Evolutionary conservation across 2,113 vertebrate genomes (phyloP), one percentile per base, ranked within the genome.

Genomic region (Forbesichthys papilliferus): DNA sequence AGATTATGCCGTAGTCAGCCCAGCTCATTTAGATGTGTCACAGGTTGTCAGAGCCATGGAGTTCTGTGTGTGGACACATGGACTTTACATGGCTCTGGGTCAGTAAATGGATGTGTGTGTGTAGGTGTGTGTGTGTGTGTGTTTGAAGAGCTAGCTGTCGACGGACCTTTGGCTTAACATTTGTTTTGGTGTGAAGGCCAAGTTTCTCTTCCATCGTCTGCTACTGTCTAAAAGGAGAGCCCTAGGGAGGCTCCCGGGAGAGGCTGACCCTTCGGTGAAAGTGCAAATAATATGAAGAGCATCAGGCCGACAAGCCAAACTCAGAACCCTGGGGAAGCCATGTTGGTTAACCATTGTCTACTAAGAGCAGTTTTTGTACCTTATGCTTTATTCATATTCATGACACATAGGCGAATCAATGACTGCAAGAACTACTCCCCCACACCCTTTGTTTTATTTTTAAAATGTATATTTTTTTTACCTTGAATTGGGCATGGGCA

Each of bases 1-100:
- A 85, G 69, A 88, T 85, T 82, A 70, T 85, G 81, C 84, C 87
- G 69, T 51, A 89, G 86, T 89, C 81, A 86, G 84, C 86, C 61
- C 48, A 73, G 76, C 65, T 80, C 80, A 89, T 84, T 82, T 82
- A 68, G 68, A 48, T 0, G 68, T 84, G 83, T 79, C 75, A 80
- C 75, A 42, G 34, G n/a, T 64, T 72, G 68, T 74, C 65, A 62
- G 16, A 56, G 10, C 54, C 11, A n/a, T n/a, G 4, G 12, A n/a
- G 5, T 53, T 14, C 7, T 53, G 4, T 53, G 51, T 11, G 51
- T 53, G 11, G 10, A 14, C n/a, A n/a, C 51, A 53, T 53, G n/a
- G 12, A 13, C 49, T 7, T 11, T 34, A 20, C 57, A 34, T 2
- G 67, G 62, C 34, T 55, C 60, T 47, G 55, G 46, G 33, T 27